phyloP scores from a whole-genome alignment of 2,888 invertebrate species.

The Fragum sueziense region DNA sequence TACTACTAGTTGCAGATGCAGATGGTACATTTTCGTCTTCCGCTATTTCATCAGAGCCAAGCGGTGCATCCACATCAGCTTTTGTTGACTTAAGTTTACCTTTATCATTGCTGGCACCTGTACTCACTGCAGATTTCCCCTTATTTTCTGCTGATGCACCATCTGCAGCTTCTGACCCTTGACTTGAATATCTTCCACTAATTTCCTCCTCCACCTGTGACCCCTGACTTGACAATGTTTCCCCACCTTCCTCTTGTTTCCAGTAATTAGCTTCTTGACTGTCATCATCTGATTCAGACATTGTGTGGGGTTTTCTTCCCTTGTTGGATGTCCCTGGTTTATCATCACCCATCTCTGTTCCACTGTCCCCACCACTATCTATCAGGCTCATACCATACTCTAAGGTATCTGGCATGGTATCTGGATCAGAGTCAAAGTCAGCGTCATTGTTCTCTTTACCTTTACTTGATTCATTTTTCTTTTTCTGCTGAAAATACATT shows the following conservation, averaged over 20 bases:
- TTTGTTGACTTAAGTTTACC: background rate
- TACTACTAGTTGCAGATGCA: background rate
- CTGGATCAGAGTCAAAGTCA: background rate
- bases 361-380: slow-evolving; percentile 10
- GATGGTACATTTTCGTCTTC: background rate
- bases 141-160: background rate
- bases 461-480: background rate
- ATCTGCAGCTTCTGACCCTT: background rate
- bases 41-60: background rate
- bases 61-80: background rate
- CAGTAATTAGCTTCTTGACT: slow-evolving; percentile 44
- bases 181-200: background rate
- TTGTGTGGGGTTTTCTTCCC: slow-evolving; percentile 32
- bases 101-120: too few species aligned
- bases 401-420: slow-evolving; percentile 9
- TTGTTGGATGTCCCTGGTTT: background rate
- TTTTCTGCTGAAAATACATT: background rate
- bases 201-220: background rate
- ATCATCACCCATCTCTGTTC: background rate
- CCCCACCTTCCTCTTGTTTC: background rate
- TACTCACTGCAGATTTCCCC: too few species aligned
- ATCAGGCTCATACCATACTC: slow-evolving; percentile 38
- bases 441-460: background rate
- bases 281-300: slow-evolving; percentile 44
- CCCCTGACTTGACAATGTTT: too few species aligned